Percentiles rank a stretch among this genome's conserved stretches.
phyloP scores from a whole-genome alignment of 2,888 invertebrate species.

The Smittia sp. region DNA sequence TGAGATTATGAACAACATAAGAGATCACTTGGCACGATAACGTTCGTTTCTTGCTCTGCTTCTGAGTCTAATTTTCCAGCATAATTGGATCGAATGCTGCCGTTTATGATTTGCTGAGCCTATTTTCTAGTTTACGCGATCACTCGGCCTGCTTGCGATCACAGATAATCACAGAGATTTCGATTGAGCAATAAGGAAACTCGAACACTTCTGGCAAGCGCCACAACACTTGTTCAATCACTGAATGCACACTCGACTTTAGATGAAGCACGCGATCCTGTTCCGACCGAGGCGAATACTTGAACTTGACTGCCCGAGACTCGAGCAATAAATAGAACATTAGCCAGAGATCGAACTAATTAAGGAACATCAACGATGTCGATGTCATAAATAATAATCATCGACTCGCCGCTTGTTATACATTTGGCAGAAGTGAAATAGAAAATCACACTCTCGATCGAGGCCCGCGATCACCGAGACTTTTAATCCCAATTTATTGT shows the following conservation, averaged over 20 bases:
- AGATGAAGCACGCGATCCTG: neutral
- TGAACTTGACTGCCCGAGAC: conserved; percentile 36
- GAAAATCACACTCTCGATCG: neutral
- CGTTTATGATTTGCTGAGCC: neutral
- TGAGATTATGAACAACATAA: conserved; percentile 38
- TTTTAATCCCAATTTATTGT: neutral
- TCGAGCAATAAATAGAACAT: conserved; percentile 16
- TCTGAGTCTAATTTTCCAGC: conserved; percentile 16
- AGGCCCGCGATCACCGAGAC: neutral
- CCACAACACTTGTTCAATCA: conserved; percentile 21
- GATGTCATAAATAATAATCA: neutral
- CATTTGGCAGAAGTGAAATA: neutral
- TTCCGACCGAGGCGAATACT: neutral
- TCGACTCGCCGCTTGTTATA: neutral
- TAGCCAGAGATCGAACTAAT: conserved; percentile 3
- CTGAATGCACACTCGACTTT: conserved; percentile 15
- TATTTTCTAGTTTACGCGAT: neutral
- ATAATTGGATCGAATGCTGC: conserved; percentile 27
- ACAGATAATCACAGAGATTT: neutral
- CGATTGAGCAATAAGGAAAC: neutral
- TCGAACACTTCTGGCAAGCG: neutral
- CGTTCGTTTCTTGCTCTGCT: conserved; percentile 5
- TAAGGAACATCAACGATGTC: neutral
- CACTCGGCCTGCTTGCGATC: neutral
- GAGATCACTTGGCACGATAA: conserved; percentile 26